Conservation (phyloP, 2,797 vertebrate genomes). For the Onychomys arenicola region DNA sequence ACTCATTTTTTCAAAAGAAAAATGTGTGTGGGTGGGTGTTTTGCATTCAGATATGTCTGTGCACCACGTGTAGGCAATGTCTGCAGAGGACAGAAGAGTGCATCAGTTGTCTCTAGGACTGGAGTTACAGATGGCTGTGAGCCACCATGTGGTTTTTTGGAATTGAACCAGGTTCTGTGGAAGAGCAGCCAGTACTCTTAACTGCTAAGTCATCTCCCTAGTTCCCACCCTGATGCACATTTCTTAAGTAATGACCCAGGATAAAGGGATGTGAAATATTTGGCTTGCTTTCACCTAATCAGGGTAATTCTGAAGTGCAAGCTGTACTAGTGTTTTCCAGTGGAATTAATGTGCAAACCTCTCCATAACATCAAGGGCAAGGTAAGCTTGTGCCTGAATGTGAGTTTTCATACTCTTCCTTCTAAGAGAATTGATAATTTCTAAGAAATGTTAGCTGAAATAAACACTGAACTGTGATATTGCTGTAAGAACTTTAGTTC, state of each 20-base stretch:
- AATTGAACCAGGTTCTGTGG: background rate
- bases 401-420: background rate
- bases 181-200: background rate
- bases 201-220: background rate
- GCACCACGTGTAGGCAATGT: background rate
- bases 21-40: background rate
- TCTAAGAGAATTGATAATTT: background rate
- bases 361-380: background rate
- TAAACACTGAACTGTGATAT: background rate
- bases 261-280: background rate
- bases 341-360: background rate
- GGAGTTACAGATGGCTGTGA: background rate
- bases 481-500: background rate
- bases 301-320: background rate
- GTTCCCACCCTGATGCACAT: background rate
- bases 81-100: background rate
- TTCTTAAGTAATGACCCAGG: background rate
- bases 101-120: background rate
- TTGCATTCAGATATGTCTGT: background rate
- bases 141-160: background rate
- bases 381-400: background rate
- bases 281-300: background rate
- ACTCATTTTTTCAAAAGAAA: background rate
- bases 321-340: background rate
- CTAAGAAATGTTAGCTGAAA: slow-evolving; percentile 20